Base-by-base conservation (phyloP, 2,113 vertebrate species). In the Anguilla rostrata region DNA sequence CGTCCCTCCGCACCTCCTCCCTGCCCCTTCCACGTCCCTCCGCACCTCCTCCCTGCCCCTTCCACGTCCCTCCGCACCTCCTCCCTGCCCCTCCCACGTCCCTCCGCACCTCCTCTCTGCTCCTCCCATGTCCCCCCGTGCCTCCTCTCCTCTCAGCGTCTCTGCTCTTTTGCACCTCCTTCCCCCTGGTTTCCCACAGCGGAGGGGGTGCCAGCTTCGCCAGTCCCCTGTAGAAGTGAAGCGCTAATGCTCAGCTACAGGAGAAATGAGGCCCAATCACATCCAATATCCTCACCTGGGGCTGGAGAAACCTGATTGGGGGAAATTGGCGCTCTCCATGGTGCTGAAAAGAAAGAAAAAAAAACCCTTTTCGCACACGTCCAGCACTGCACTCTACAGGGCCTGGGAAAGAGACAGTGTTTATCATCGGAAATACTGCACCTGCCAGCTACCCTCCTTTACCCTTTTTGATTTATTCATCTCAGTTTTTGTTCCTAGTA, bases 231-330 rank as follows among this genome's bases (percentile, higher is more conserved):
- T 86, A 88, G 86, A 85, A 40, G 71, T 87, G 89, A 87, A 89
- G 87, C 84, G 49, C 82, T 91, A 93, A 94, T 87, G 87, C 81
- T 86, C 85, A 81, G 89, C 85, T 93, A 88, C 88, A 92, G 85
- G 75, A 87, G 87, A 90, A 91, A 91, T 88, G 88, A 90, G 88
- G 88, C 88, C 88, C 92, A 92, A 91, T 86, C 91, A 88, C 85
- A 86, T 71, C 89, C 86, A 85, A 83, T 91, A 82, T 88, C 86
- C 60, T 49, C 15, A 40, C 75, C 40, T 75, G n/a, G 63, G 34
- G 86, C 84, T 78, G 29, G 66, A 12, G 83, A 89, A 80, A 79
- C 43, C 85, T 88, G 81, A 88, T 85, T 84, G 86, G 79, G 63
- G 78, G 83, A 89, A 89, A 86, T 89, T 79, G 85, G 53, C 40